Evolutionary conservation across 2,113 vertebrate genomes (phyloP).

Genomic region (Platichthys stellatus): DNA sequence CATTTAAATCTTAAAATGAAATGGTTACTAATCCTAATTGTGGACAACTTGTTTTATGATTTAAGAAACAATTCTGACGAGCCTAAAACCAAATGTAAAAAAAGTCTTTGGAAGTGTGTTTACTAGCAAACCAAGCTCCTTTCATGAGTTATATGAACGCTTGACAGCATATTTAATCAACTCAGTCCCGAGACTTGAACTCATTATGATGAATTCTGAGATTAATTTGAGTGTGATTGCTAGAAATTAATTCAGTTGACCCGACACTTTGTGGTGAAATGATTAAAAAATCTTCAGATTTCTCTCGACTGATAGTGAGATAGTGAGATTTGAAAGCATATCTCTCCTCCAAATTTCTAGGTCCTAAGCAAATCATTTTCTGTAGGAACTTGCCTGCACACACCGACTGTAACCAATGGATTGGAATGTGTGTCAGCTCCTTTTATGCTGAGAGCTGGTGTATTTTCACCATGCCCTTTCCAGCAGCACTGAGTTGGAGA

Average conservation of each 20-base stretch:
- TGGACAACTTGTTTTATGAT: not conserved
- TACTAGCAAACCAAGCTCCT: too few species aligned
- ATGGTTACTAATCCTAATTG: not conserved
- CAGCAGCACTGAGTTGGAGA: conserved; percentile 69
- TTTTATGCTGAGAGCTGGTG: conserved; percentile 78
- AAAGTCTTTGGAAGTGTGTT: too few species aligned
- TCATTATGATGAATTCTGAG: not conserved
- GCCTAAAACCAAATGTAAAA: too few species aligned
- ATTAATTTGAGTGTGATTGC: not conserved
- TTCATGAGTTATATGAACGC: too few species aligned
- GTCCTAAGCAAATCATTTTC: conserved; percentile 57
- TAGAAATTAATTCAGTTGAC: not conserved
- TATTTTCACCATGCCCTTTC: conserved; percentile 80
- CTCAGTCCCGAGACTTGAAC: not conserved
- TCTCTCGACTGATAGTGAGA: not conserved
- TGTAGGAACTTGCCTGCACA: conserved; percentile 40
- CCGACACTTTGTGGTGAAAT: not conserved
- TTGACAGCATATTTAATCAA: not conserved
- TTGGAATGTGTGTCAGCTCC: conserved; percentile 72
- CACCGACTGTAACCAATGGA: conserved; percentile 62
- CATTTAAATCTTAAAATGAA: not conserved
- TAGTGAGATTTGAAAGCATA: not conserved
- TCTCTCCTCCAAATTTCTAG: conserved; percentile 9
- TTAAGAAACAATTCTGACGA: too few species aligned
- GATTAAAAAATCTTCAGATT: conserved; percentile 15